These are phyloP conservation scores for Macrophya annulata DNA, from an alignment of 2,888 invertebrate genomes.

Conservation along the genomic window DNA sequence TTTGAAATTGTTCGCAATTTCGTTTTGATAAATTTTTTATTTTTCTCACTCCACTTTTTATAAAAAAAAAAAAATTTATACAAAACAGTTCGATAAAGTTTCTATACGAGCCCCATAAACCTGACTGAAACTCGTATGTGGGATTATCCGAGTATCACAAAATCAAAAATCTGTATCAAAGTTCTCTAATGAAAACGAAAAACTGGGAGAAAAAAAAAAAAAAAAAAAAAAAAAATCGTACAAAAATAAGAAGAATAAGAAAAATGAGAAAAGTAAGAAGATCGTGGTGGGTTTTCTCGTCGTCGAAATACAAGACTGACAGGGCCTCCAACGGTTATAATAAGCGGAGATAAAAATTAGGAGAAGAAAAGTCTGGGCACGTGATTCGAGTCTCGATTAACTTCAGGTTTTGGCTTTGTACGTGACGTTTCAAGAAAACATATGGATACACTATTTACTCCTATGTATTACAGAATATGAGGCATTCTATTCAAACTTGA, in stretches of 20 bases:
- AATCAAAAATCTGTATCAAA: slow-evolving; percentile 5
- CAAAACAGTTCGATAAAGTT: no score
- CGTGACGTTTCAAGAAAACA: slow-evolving; percentile 1
- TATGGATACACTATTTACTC: not conserved
- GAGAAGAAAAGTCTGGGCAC: slow-evolving; percentile 39
- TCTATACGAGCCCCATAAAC: not conserved
- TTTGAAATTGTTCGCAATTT: not conserved
- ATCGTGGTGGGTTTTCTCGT: not conserved
- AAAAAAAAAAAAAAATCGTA: not conserved
- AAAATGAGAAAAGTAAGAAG: slow-evolving; percentile 19
- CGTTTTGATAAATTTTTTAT: not conserved
- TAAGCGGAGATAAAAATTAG: slow-evolving; percentile 50
- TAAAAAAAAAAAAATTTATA: no score
- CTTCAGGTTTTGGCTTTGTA: not conserved
- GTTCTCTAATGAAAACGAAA: not conserved
- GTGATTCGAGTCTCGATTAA: slow-evolving; percentile 27
- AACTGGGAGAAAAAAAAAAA: not conserved
- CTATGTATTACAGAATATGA: not conserved
- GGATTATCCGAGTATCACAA: no score
- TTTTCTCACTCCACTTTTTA: no score
- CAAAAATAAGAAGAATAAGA: not conserved
- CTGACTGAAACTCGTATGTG: no score
- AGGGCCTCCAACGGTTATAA: slow-evolving; percentile 23
- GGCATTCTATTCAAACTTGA: no score
- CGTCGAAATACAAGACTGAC: slow-evolving; percentile 8